These are phyloP conservation scores for Neoaliturus tenellus DNA, from an alignment of 2,888 invertebrate genomes.

Conservation along the genomic window DNA sequence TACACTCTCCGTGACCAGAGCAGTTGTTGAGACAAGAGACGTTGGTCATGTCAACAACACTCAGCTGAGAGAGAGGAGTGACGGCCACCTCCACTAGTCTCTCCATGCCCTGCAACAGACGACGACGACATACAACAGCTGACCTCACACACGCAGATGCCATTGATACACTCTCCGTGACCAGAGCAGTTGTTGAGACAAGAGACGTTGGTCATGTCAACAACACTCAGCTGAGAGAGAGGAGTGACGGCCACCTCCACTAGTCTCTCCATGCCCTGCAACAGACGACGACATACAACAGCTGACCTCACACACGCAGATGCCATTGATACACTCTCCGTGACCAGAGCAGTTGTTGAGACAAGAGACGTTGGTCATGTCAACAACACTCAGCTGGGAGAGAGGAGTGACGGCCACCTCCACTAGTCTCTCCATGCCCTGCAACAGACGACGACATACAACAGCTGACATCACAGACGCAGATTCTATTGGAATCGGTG, in stretches of 20 bases:
- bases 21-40: conserved; percentile 84
- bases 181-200: too few species aligned
- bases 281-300: too few species aligned
- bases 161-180: too few species aligned
- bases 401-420: background rate
- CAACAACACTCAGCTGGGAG: background rate
- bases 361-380: conserved; percentile 76
- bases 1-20: conserved; percentile 93
- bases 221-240: too few species aligned
- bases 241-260: too few species aligned
- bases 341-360: conserved; percentile 90
- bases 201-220: too few species aligned
- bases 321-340: conserved; percentile 94
- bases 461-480: too few species aligned
- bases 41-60: conserved; percentile 67
- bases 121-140: too few species aligned
- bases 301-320: conserved; percentile 94
- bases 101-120: conserved; percentile 36
- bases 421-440: conserved; percentile 29
- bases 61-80: background rate
- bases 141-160: too few species aligned
- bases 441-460: too few species aligned
- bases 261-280: too few species aligned
- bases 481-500: too few species aligned
- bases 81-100: background rate